phyloP scores from a whole-genome alignment of 1,140 invertebrate species.

The honey bee (Apis mellifera) region Amel_HAv3.1 CM009945.2:8693001-8693500 shows the following conservation, averaged over 20 bases:
- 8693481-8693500: no score
- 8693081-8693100: not conserved
- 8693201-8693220: constrained; percentile 15
- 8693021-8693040: constrained; percentile 39
- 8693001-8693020: constrained; percentile 42
- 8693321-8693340: constrained; percentile 1
- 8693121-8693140: constrained; percentile 46
- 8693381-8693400: no score
- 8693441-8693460: no score
- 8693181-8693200: constrained; percentile 1
- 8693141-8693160: constrained; percentile 42
- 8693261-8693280: constrained; percentile 20
- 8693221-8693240: not conserved
- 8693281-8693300: not conserved
- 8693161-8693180: not conserved
- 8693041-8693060: constrained; percentile 29
- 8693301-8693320: not conserved
- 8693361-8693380: no score
- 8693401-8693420: no score
- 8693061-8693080: constrained; percentile 11
- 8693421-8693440: no score
- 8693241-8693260: not conserved
- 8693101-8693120: constrained; percentile 51
- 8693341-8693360: not conserved
- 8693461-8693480: no score